Base-by-base conservation (phyloP, 2,113 vertebrate genomes). In the Lethenteron reissneri region DNA sequence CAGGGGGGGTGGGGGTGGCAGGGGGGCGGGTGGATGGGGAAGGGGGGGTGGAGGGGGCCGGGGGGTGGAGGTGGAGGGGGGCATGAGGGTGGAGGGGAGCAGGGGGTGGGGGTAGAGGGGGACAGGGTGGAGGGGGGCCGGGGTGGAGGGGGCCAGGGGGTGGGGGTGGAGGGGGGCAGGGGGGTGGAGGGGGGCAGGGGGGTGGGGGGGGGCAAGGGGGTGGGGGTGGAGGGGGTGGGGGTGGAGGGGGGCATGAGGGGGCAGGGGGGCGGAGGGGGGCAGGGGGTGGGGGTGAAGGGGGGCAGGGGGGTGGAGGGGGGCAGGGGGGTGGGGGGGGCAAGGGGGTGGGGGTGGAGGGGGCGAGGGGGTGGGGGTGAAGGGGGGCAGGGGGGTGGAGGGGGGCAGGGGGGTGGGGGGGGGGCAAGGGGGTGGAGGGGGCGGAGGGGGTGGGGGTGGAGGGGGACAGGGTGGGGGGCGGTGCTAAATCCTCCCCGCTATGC, bases 31-130 rank as follows among this genome's bases (percentile, higher is more conserved):
- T 19, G 17, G 17, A 19, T n/a, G 17, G 17, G 17, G 17, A 19
- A 19, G 17, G 17, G 17, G 17, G 17, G 17, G 17, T 19, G 17
- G 17, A 19, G 17, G 17, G 17, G 25, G 3, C 2, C 25, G 25
- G 25, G 25, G 25, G 25, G 74, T 72, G n/a, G 59, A 70, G 73
- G 25, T 60, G 72, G 74, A 71, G 70, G 57, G 74, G 25, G 3
- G 25, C 25, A 25, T 72, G 15, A 58, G 70, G 73, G 25, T 60
- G 72, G 74, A 71, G 70, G 57, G 74, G 25, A 3, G 25, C 25
- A 3, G 25, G 3, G 25, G 25, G 21, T 19, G n/a, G 21, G 57
- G 13, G 70, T 68, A 1, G 74, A 68, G 74, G 72, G n/a, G 59
- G 70, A 73, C 57, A 62, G 71, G 73, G 25, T 60, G 72, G 74